phyloP scores from a whole-genome alignment of 2,113 vertebrate species.

The Euleptes europaea region DNA sequence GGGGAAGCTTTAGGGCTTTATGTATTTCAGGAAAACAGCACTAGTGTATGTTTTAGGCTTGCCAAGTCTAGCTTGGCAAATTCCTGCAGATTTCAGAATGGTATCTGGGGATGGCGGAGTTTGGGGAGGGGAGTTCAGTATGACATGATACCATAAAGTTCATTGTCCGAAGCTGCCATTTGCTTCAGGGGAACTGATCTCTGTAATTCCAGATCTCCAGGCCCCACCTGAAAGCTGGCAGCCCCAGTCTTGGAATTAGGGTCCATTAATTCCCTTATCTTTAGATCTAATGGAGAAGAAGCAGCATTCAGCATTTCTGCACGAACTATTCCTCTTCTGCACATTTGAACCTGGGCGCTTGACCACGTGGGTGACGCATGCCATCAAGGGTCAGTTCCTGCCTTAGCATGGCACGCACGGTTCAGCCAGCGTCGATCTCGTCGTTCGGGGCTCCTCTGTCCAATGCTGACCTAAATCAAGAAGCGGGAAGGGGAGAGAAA shows the following conservation, averaged over 20 bases:
- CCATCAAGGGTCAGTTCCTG: background rate
- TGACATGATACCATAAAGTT: too few relatives aligned
- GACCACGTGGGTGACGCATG: fast-evolving
- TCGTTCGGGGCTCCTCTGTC: background rate
- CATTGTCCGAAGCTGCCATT: too few relatives aligned
- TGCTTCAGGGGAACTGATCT: too few relatives aligned
- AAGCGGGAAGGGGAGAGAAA: constrained; percentile 60
- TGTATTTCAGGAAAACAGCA: too few relatives aligned
- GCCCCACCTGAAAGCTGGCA: too few relatives aligned
- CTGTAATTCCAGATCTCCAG: too few relatives aligned
- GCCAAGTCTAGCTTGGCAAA: too few relatives aligned
- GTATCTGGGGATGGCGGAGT: too few relatives aligned
- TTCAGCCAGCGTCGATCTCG: fast-evolving
- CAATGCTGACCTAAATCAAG: constrained; percentile 73
- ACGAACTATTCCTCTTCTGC: fast-evolving
- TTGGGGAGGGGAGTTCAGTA: too few relatives aligned
- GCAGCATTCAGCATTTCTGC: background rate
- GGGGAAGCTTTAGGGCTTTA: too few relatives aligned
- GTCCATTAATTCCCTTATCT: background rate
- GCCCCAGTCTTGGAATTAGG: background rate
- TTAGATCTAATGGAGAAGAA: fast-evolving
- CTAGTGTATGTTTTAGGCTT: too few relatives aligned
- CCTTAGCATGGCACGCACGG: background rate
- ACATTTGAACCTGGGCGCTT: fast-evolving
- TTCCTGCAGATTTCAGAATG: too few relatives aligned